Base-by-base conservation (phyloP, 2,113 vertebrate species). In the Gracilinanus agilis region DNA sequence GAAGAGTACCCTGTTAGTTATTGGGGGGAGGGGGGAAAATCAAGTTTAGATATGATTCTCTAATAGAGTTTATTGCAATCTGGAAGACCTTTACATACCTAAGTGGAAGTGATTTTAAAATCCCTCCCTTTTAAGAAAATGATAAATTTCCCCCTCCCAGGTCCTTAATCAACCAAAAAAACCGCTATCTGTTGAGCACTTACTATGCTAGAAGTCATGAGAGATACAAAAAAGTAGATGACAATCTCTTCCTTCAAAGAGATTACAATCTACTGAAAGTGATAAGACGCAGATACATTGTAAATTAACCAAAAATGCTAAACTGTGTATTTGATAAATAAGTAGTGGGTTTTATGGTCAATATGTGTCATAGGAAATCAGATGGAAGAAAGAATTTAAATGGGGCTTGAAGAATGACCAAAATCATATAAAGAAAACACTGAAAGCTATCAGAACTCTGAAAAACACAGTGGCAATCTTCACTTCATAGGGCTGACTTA, bases 371-470 rank as follows among this genome's bases (percentile, higher is more conserved):
- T 6, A 90, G 27, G 34, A 90, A 54, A 54, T 90, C 89, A 90
- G 19, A 90, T n/a, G 53, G 13, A 24, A 54, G 44, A 34, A 10
- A 67, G 21, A 44, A 49, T 7, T 94, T 11, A 49, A 6, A 49
- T 90, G 40, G 61, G 34, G 4, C 40, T 75, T 58, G 10, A 92
- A 49, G 89, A 96, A 91, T 54, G 27, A 40, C 53, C 92, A 88
- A 25, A 89, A 34, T 75, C 54, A 61, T 11, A 90, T 23, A 44
- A 53, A 61, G 44, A 90, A 93, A 16, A 49, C 29, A 44, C 88
- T 90, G 23, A 54, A 90, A 55, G 53, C 54, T 92, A 92, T 40
- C 90, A 95, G 89, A 93, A 96, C 93, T 67, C 61, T 67, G 61
- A n/a, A 75, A 75, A 75, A 75, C 10, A 34, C 61, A 75, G 34